Conservation (phyloP, 2,888 invertebrate genomes). For the Synergus japonicus region DNA sequence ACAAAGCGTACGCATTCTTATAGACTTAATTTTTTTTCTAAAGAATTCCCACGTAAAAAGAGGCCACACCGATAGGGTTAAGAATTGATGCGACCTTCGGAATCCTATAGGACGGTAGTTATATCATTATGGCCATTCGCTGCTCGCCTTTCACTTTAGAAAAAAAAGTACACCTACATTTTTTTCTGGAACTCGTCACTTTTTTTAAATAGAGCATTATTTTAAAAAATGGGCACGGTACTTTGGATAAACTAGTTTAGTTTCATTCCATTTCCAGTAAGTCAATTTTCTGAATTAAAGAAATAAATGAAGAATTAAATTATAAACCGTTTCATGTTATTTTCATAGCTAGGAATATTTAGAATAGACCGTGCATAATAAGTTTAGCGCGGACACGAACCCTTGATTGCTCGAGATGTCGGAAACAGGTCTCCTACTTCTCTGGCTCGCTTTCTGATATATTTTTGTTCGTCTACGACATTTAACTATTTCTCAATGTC, state of each 20-base stretch:
- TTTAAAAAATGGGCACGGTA: neutral
- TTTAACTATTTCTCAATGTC: neutral
- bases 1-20: neutral
- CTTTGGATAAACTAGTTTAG: neutral
- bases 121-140: constrained; percentile 6
- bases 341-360: too few relatives aligned
- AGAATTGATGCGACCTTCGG: constrained; percentile 31
- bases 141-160: constrained; percentile 13
- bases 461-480: neutral
- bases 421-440: too few relatives aligned
- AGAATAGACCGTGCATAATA: neutral
- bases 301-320: too few relatives aligned
- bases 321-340: too few relatives aligned
- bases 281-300: neutral
- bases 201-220: neutral
- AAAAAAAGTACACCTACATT: constrained; percentile 10
- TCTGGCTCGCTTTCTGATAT: too few relatives aligned
- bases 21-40: constrained; percentile 13
- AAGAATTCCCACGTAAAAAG: constrained; percentile 11
- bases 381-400: neutral
- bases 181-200: neutral
- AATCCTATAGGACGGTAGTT: constrained; percentile 25
- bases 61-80: constrained; percentile 17
- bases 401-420: neutral
- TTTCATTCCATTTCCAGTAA: neutral